A percentile compares a stretch with the other conserved stretches of the same genome.
phyloP scores from a whole-genome alignment of 2,888 invertebrate genomes.

The Diarsia rubi region DNA sequence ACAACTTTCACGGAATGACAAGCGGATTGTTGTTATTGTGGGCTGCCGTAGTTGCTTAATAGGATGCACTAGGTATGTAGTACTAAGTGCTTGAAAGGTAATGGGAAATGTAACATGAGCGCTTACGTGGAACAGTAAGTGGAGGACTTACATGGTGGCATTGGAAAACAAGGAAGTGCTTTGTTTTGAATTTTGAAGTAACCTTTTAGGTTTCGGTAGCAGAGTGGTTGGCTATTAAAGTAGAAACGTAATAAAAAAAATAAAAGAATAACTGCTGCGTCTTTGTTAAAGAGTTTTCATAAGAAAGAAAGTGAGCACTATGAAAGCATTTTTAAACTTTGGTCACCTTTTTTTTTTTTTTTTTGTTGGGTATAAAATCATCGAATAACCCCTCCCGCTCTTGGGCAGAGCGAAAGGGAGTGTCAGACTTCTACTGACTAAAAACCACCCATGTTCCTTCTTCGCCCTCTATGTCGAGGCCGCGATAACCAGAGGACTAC shows the following conservation, averaged over 20 bases:
- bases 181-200: not conserved
- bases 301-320: not conserved
- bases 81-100: constrained; percentile 37
- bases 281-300: not conserved
- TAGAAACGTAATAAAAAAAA: too few species aligned
- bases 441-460: too few species aligned
- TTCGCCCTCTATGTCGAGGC: too few species aligned
- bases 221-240: too few species aligned
- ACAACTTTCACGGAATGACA: constrained; percentile 58
- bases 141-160: not conserved
- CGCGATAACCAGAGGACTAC: too few species aligned
- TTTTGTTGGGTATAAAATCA: too few species aligned
- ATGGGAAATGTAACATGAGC: not conserved
- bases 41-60: constrained; percentile 20
- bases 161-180: not conserved
- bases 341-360: too few species aligned
- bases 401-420: too few species aligned
- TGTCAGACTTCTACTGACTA: too few species aligned
- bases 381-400: too few species aligned
- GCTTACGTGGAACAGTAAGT: not conserved
- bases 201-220: not conserved
- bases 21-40: constrained; percentile 26
- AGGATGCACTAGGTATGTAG: constrained; percentile 1
- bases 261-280: not conserved
- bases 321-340: not conserved